Base-by-base conservation (phyloP, 2,113 vertebrate species). In the Antigone vipio region DNA sequence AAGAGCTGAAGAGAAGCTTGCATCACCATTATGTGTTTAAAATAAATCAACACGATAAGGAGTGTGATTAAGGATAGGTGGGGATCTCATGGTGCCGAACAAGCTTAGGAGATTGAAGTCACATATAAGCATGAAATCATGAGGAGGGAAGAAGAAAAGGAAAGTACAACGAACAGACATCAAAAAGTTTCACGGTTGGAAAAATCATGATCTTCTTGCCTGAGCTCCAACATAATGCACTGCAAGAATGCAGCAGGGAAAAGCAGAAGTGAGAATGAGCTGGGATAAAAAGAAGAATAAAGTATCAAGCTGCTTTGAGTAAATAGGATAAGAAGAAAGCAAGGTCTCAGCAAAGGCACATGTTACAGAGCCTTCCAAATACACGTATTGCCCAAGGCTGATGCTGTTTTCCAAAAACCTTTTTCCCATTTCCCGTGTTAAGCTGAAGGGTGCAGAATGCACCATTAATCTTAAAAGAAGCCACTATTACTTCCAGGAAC, bases 401-500 rank as follows among this genome's bases (percentile, higher is more conserved):
- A 79, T 74, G 15, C 22, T 93, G 22, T 85, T 92, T 93, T 97
- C 92, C 95, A 96, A 83, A 97, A 97, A 75, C 22, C 53, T 88
- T 95, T 94, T 93, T 35, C 71, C 72, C 29, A 67, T 88, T 95
- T 97, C 92, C 42, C 30, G 2, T 92, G 76, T 92, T 89, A 96
- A 96, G 87, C 92, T 83, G 44, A 92, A 50, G 63, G 60, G 55
- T 93, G 83, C 53, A 89, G 93, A 96, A 95, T 84, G 40, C 86
- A 82, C 60, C 72, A 87, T 95, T 95, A 93, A 91, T 94, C 94
- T 97, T 97, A 77, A 79, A 93, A 94, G 76, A 85, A 94, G 64
- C 73, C 38, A 85, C 62, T 91, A 95, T 47, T 93, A 44, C 91
- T 95, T 96, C 82, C 86, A 82, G 64, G 34, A 96, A 58, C 72